Base-by-base conservation (phyloP, 2,113 vertebrate genomes). In the Gopherus flavomarginatus region DNA sequence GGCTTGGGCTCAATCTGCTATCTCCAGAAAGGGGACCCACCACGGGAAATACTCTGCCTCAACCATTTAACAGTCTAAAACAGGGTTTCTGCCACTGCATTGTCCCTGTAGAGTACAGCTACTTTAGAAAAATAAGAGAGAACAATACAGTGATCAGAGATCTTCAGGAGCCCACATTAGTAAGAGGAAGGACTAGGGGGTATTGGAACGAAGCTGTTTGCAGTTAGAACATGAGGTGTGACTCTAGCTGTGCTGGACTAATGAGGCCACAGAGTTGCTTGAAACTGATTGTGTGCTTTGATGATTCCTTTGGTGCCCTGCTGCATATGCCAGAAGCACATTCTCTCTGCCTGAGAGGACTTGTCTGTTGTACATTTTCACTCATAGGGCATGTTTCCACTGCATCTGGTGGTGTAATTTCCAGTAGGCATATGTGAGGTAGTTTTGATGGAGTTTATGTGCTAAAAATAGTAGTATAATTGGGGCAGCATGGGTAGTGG, bases 201-300 rank as follows among this genome's bases (percentile, higher is more conserved):
- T 6, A 12, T 16, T 62, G 59, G 59, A 31, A 62, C 14, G 29
- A 62, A 38, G 17, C 35, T 22, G 9, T 38, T 38, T 72, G 17
- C 65, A 72, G n/a, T 72, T 72, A n/a, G 65, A 38, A 38, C n/a
- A 38, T 38, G 65, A 72, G n/a, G 7, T 72, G 65, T 21, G 35
- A 79, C 10, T 27, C 1, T 62, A 22, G 3, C 49, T 1, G 44
- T 4, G 79, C 1, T 52, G 1, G 29, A 21, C 2, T 6, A 16
- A 24, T 11, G 5, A 4, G 29, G 29, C 0, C 49, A 31, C 54
- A 1, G 65, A 2, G 5, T 13, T 8, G 56, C 21, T 35, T 13
- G 42, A 21, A 62, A 31, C 29, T 62, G 56, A 11, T 84, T 11
- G 1, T 0, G 21, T 22, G 0, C 13, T 72, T 72, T 38, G 65